Percentiles rank a stretch among this genome's conserved stretches.
Evolutionary conservation across 2,888 invertebrate species (phyloP).

Genomic region (Nomada ruficornis): DNA sequence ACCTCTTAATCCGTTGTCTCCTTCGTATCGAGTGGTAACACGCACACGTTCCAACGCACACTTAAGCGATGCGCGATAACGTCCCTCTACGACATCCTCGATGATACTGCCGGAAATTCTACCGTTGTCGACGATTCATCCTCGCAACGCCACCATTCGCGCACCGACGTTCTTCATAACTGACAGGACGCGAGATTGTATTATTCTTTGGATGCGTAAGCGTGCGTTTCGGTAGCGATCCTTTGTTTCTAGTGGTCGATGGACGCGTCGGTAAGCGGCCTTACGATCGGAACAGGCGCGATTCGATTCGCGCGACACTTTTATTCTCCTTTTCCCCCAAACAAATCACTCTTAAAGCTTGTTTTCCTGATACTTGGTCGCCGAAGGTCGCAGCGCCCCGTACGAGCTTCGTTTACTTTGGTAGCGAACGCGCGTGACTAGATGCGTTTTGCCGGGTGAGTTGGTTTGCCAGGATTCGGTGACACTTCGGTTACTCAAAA

Average conservation of each 20-base stretch:
- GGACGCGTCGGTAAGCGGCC: slow-evolving; percentile 3
- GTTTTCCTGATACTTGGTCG: not conserved
- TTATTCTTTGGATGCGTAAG: not conserved
- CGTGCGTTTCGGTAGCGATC: slow-evolving; percentile 5
- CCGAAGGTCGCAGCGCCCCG: slow-evolving; percentile 10
- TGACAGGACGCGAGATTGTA: not conserved
- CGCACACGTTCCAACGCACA: slow-evolving; percentile 4
- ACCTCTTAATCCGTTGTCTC: slow-evolving; percentile 50
- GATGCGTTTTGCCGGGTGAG: slow-evolving; percentile 43
- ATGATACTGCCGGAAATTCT: slow-evolving; percentile 17
- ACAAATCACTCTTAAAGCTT: not conserved
- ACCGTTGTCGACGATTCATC: slow-evolving; percentile 19
- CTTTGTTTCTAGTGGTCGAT: slow-evolving; percentile 25
- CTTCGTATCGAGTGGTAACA: slow-evolving; percentile 8
- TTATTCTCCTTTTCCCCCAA: not conserved
- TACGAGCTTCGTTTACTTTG: slow-evolving; percentile 47
- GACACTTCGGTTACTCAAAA: slow-evolving; percentile 43
- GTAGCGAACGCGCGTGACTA: slow-evolving; percentile 50
- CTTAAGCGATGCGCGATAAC: slow-evolving; percentile 20
- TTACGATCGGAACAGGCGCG: not conserved
- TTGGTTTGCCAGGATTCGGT: slow-evolving; percentile 5
- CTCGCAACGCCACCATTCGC: not conserved
- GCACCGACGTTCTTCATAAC: slow-evolving; percentile 14
- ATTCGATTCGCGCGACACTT: not conserved
- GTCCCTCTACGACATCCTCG: slow-evolving; percentile 48